phyloP scores from a whole-genome alignment of 2,797 vertebrate genomes.

The Phrynocephalus vlangalii region DNA sequence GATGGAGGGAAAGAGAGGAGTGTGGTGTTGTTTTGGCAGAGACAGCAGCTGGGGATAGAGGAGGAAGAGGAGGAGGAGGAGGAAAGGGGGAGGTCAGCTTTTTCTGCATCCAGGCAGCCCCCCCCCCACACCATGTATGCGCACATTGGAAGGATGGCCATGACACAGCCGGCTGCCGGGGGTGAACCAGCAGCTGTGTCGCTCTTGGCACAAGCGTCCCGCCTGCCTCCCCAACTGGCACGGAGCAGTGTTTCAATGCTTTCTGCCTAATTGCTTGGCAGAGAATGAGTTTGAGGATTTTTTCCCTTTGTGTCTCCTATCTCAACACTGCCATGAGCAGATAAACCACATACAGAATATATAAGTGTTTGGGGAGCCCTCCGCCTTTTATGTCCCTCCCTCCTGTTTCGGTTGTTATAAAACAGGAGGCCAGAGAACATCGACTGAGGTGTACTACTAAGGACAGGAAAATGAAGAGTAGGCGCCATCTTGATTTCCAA shows the following conservation, averaged over 20 bases:
- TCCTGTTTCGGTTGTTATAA: neutral
- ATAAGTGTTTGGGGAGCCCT: neutral
- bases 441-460: too few species aligned
- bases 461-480: neutral
- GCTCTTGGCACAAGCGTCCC: slow-evolving; percentile 47
- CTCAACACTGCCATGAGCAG: slow-evolving; percentile 50
- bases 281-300: slow-evolving; percentile 50
- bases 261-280: slow-evolving; percentile 60
- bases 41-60: neutral
- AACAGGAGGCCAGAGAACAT: neutral
- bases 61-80: slow-evolving; percentile 11
- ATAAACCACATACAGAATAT: neutral
- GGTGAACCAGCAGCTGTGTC: slow-evolving; percentile 50
- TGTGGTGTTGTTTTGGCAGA: fast-evolving
- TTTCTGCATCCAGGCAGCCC: slow-evolving; percentile 24
- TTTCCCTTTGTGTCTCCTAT: slow-evolving; percentile 45
- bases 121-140: neutral
- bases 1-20: neutral
- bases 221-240: slow-evolving; percentile 28
- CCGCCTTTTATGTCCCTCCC: neutral
- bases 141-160: neutral
- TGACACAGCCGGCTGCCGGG: slow-evolving; percentile 39
- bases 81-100: slow-evolving; percentile 11
- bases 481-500: neutral
- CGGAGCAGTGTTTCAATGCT: slow-evolving; percentile 33